Conservation (phyloP, 2,113 vertebrate genomes). For the Promerops cafer region DNA sequence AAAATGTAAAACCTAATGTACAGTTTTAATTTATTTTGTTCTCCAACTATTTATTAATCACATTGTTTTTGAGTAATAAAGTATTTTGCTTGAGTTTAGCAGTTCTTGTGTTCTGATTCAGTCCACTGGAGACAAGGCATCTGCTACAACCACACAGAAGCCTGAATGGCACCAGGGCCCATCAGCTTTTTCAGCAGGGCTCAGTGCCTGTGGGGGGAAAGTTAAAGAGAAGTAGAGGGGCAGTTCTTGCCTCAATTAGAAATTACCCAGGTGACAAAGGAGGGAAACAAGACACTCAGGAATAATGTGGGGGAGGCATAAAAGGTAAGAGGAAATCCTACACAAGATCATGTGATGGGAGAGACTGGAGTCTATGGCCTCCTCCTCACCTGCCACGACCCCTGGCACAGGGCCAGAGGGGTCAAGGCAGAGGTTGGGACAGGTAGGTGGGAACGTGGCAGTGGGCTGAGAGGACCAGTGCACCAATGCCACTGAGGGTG, state of each 20-base stretch:
- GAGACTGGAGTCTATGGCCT: neutral
- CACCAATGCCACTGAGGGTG: accelerated
- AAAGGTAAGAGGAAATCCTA: neutral
- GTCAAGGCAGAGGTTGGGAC: neutral
- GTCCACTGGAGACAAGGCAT: neutral
- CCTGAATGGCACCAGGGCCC: neutral
- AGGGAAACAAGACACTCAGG: neutral
- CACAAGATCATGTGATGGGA: accelerated
- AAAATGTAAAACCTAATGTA: neutral
- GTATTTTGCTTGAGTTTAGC: neutral
- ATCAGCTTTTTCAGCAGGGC: neutral
- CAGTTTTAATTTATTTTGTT: conserved; percentile 50
- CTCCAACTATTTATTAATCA: conserved; percentile 36
- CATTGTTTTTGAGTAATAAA: conserved; percentile 22
- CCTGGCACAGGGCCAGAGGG: accelerated
- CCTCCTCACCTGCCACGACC: neutral
- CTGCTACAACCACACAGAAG: neutral
- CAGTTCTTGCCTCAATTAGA: neutral
- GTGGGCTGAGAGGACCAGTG: neutral
- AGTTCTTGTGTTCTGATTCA: neutral
- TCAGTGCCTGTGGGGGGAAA: neutral
- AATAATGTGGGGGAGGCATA: neutral
- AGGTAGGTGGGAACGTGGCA: neutral
- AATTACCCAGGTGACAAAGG: neutral
- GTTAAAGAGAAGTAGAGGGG: neutral